Base-by-base conservation (phyloP, 1,140 invertebrate species). In the Micrasema minimum region DNA sequence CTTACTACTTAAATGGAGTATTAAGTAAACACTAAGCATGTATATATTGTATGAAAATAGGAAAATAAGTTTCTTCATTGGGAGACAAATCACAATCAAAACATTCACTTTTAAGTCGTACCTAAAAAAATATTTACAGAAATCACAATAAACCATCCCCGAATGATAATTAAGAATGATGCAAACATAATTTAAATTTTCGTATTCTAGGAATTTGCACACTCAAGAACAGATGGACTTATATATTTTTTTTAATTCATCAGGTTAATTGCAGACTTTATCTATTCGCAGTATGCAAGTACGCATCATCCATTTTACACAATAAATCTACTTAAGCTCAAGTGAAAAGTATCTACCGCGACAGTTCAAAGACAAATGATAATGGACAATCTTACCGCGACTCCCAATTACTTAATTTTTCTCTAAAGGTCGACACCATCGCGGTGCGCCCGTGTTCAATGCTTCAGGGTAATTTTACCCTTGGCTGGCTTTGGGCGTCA, bases 321-420 rank as follows among this genome's bases (percentile, higher is more conserved):
- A 31, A 31, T 55, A 55, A 48, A 26, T 31, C 51, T 31, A 55
- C 22, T 37, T 55, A 55, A 55, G 37, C 55, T 59, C 37, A 38
- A 41, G 55, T 59, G 55, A 59, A 59, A 59, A 59, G 55, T 59
- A 59, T 59, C 55, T 59, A 59, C 55, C 55, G 55, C 18, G 37
- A 59, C 18, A 22, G 55, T 41, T 38, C 35, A 59, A 14, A 59
- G 55, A 59, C 18, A 22, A 18, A 5, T 35, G 16, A 43, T 41
- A 59, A 5, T 14, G 3, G 10, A 46, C 43, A 46, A n/a, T 16
- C 2, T 31, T 31, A 31, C 26, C 26, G 26, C 26, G 26, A 31
- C 26, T 31, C n/a, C n/a, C 26, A 31, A 31, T 31, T 31, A 16
- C 18, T 48, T 20, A 20, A 18, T 48, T 48, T 20, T 48, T 48